These are phyloP conservation scores for Ctenochaetus hawaiiensis DNA, from an alignment of 2,797 vertebrate species.

Conservation along the genomic window DNA sequence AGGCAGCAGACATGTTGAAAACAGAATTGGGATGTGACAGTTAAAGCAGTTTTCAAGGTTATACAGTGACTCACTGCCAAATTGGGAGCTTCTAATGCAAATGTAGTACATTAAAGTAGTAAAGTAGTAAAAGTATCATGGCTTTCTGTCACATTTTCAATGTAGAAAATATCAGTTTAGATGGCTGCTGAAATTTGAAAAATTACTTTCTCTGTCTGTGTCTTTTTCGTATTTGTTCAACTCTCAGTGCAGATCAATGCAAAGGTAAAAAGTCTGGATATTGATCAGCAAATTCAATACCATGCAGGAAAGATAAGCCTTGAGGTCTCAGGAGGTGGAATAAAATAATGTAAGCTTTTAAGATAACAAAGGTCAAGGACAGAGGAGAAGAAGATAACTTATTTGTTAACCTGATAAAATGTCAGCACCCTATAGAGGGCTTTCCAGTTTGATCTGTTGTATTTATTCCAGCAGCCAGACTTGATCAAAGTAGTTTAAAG, in stretches of 20 bases:
- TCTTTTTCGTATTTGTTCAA: constrained; percentile 10
- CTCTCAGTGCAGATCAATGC: background rate
- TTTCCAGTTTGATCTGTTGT: constrained; percentile 59
- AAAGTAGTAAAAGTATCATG: constrained; percentile 3
- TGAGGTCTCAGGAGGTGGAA: constrained; percentile 1
- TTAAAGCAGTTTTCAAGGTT: constrained; percentile 58
- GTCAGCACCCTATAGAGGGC: constrained; percentile 35
- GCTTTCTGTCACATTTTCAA: constrained; percentile 27
- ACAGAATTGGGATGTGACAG: constrained; percentile 55
- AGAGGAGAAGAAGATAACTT: background rate
- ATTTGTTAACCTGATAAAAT: constrained; percentile 50
- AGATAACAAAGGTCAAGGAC: constrained; percentile 15
- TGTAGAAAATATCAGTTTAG: background rate
- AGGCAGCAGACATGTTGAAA: constrained; percentile 53
- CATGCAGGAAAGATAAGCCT: constrained; percentile 3
- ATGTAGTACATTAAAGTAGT: background rate
- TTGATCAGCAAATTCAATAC: background rate
- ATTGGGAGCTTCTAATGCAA: constrained; percentile 33
- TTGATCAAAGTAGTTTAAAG: constrained; percentile 54
- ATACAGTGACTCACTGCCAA: constrained; percentile 53
- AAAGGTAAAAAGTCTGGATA: background rate
- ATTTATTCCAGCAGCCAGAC: constrained; percentile 62
- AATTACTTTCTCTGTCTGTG: background rate
- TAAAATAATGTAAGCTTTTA: constrained; percentile 11
- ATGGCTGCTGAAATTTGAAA: background rate